Percentiles rank a stretch among this genome's conserved stretches.
phyloP scores from a whole-genome alignment of 2,797 vertebrate species.

The Gouania willdenowi region DNA sequence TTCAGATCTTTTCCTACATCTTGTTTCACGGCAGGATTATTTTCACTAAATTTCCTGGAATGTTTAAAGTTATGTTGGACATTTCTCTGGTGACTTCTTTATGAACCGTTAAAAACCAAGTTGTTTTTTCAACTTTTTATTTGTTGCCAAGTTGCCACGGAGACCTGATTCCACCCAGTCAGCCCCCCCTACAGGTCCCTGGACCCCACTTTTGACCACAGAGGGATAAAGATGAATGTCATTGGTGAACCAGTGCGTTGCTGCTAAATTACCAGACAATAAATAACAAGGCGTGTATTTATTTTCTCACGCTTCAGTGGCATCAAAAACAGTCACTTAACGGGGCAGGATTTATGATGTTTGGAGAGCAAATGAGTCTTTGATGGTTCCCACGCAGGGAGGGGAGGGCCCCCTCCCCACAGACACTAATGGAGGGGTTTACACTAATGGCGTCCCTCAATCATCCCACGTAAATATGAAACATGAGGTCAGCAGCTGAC shows the following conservation, averaged over 20 bases:
- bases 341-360: constrained; percentile 50
- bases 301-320: constrained; percentile 17
- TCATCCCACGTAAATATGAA: constrained; percentile 37
- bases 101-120: too few species aligned
- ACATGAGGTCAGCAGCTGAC: constrained; percentile 28
- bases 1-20: too few species aligned
- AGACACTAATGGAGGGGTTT: constrained; percentile 46
- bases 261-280: constrained; percentile 35
- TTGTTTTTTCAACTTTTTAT: too few species aligned
- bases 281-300: constrained; percentile 29
- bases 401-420: constrained; percentile 21
- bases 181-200: constrained; percentile 14
- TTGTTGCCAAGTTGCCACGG: too few species aligned
- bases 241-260: too few species aligned
- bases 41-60: too few species aligned
- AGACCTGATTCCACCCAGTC: too few species aligned
- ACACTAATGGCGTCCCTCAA: constrained; percentile 48
- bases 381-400: constrained; percentile 54
- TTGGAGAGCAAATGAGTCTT: constrained; percentile 54
- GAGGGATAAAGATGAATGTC: constrained; percentile 45
- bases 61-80: too few species aligned
- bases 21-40: too few species aligned
- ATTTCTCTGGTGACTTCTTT: too few species aligned
- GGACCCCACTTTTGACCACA: too few species aligned
- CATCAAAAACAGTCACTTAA: constrained; percentile 61